Conservation (phyloP, 2,797 vertebrate genomes). For the Aplochiton taeniatus region DNA sequence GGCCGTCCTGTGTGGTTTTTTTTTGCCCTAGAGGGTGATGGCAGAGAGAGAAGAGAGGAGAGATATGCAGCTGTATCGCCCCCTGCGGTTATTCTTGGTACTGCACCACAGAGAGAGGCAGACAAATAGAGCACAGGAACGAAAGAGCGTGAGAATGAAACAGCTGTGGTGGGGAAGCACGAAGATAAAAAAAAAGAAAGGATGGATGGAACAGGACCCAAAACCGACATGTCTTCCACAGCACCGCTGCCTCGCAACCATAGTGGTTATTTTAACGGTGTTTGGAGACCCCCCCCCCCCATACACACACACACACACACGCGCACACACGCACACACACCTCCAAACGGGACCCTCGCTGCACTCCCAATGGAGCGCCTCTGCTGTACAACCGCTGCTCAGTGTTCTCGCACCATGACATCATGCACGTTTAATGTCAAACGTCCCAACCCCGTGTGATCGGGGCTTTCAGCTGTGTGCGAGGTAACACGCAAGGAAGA, state of each 20-base stretch:
- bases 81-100: slow-evolving; percentile 55
- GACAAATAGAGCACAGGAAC: slow-evolving; percentile 26
- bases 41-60: slow-evolving; percentile 18
- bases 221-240: slow-evolving; percentile 59
- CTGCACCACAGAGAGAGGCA: slow-evolving; percentile 53
- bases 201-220: slow-evolving; percentile 32
- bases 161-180: slow-evolving; percentile 43
- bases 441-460: slow-evolving; percentile 32
- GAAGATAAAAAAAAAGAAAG: slow-evolving; percentile 8
- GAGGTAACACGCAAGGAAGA: slow-evolving; percentile 39
- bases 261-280: slow-evolving; percentile 53
- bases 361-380: slow-evolving; percentile 56
- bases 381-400: slow-evolving; percentile 44
- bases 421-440: slow-evolving; percentile 43
- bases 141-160: slow-evolving; percentile 11
- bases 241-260: slow-evolving; percentile 70
- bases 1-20: slow-evolving; percentile 55
- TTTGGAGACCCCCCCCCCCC: slow-evolving; percentile 31
- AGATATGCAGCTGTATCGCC: slow-evolving; percentile 50
- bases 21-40: slow-evolving; percentile 40
- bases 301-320: no score
- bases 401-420: slow-evolving; percentile 33
- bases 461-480: no score
- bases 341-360: slow-evolving; percentile 48
- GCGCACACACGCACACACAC: no score